phyloP scores from a whole-genome alignment of 2,113 vertebrate species.

The Sebastes schlegelii region DNA sequence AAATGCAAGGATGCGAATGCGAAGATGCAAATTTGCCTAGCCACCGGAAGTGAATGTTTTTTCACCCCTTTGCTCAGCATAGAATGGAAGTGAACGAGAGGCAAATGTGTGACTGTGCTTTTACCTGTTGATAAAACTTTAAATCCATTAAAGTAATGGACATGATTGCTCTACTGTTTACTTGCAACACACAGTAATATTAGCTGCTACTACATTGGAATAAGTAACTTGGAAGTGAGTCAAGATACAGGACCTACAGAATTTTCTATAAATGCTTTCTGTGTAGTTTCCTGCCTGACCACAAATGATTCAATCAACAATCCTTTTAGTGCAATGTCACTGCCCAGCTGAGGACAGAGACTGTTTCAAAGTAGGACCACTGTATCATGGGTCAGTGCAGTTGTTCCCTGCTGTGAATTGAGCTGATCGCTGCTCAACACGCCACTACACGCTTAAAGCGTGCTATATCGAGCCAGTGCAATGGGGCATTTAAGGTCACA shows the following conservation, averaged over 20 bases:
- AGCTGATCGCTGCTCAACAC: not conserved
- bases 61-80: too few relatives aligned
- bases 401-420: slow-evolving; percentile 7
- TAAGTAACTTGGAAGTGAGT: too few relatives aligned
- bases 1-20: too few relatives aligned
- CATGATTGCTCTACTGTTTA: not conserved
- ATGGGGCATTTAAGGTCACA: not conserved
- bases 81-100: too few relatives aligned
- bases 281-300: not conserved
- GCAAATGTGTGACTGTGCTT: not conserved
- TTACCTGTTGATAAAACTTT: not conserved
- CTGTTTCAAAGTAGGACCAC: not conserved
- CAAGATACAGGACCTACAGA: too few relatives aligned
- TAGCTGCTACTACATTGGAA: too few relatives aligned
- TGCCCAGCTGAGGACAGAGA: not conserved
- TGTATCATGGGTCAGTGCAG: slow-evolving; percentile 7
- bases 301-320: not conserved
- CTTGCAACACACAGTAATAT: too few relatives aligned
- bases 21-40: too few relatives aligned
- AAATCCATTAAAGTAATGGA: not conserved
- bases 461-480: not conserved
- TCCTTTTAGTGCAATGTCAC: not conserved
- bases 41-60: too few relatives aligned
- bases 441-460: not conserved
- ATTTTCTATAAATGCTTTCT: too few relatives aligned